Evolutionary conservation across 1,140 invertebrate species (phyloP).

Genomic region (Bombyx mori): ASM3026992v2 NC_085120.1:6511501-6512000

Average conservation of each 20-base stretch:
- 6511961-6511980: slow-evolving; percentile 51
- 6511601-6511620: too few relatives aligned
- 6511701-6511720: slow-evolving; percentile 28
- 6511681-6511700: too few relatives aligned
- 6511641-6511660: too few relatives aligned
- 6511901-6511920: slow-evolving; percentile 32
- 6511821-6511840: slow-evolving; percentile 43
- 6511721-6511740: slow-evolving; percentile 12
- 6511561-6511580: too few relatives aligned
- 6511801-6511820: slow-evolving; percentile 39
- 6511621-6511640: too few relatives aligned
- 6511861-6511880: slow-evolving; percentile 47
- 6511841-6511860: slow-evolving; percentile 49
- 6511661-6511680: too few relatives aligned
- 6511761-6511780: slow-evolving; percentile 37
- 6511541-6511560: too few relatives aligned
- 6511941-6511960: slow-evolving; percentile 16
- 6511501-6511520: too few relatives aligned
- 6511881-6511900: slow-evolving; percentile 47
- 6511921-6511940: slow-evolving; percentile 20
- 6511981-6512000: slow-evolving; percentile 31
- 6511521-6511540: too few relatives aligned
- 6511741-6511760: slow-evolving; percentile 15
- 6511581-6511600: too few relatives aligned
- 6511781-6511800: slow-evolving; percentile 56